Conservation (phyloP, 2,797 vertebrate genomes). For the Calcarius lapponicus region DNA sequence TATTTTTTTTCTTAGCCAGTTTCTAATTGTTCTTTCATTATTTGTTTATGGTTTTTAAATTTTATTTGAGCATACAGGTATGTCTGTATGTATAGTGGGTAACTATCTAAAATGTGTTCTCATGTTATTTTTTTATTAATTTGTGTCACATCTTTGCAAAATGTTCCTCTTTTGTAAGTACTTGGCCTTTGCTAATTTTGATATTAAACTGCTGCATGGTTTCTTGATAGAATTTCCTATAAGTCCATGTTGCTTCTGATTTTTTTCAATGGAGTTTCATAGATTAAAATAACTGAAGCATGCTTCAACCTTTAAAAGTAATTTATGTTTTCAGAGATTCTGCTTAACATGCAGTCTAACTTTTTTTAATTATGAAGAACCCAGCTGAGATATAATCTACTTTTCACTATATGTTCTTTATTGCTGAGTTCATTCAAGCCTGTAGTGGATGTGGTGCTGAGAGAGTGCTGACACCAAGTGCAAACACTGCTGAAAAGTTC, state of each 20-base stretch:
- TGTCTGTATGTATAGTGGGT: background rate
- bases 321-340: constrained; percentile 14
- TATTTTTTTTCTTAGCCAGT: background rate
- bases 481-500: constrained; percentile 74
- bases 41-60: background rate
- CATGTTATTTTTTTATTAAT: background rate
- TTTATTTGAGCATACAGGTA: background rate
- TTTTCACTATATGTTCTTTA: constrained; percentile 48
- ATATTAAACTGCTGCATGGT: background rate
- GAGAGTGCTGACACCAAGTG: constrained; percentile 74
- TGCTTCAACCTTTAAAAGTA: background rate
- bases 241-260: background rate
- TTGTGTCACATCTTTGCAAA: background rate
- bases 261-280: background rate
- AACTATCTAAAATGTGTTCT: background rate
- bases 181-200: background rate
- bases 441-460: constrained; percentile 70
- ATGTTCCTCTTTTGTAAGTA: background rate
- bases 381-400: constrained; percentile 60
- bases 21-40: background rate
- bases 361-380: constrained; percentile 46
- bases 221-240: background rate
- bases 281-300: background rate
- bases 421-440: constrained; percentile 53
- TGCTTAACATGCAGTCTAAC: background rate